Percentiles rank a stretch among this genome's conserved stretches.
Evolutionary conservation across 1,140 invertebrate species (phyloP).

Genomic region (Apis cerana): DNA sequence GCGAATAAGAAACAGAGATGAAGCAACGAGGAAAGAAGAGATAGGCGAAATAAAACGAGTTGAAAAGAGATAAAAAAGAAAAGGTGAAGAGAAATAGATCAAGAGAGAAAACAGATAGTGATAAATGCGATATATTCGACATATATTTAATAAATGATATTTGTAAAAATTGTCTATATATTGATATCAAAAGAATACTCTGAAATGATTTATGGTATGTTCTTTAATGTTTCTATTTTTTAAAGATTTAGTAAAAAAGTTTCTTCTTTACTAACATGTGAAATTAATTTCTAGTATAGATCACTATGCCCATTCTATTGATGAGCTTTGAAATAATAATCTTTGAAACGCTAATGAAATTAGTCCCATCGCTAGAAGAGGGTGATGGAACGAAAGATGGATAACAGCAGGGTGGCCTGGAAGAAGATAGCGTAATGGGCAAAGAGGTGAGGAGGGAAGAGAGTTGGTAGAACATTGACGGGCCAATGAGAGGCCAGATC

Average conservation of each 20-base stretch:
- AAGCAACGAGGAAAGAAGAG: constrained; percentile 14
- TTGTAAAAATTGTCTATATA: too few species aligned
- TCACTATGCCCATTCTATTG: background rate
- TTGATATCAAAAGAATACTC: too few species aligned
- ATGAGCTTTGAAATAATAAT: background rate
- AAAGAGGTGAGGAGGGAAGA: constrained; percentile 26
- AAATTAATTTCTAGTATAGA: too few species aligned
- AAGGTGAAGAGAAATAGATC: constrained; percentile 12
- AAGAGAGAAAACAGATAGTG: constrained; percentile 7
- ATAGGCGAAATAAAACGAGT: background rate
- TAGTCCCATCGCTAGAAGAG: constrained; percentile 46
- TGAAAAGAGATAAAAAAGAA: constrained; percentile 18
- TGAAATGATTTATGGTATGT: too few species aligned
- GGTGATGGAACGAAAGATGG: constrained; percentile 51
- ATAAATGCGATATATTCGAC: constrained; percentile 7
- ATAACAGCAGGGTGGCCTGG: constrained; percentile 8
- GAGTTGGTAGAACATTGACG: constrained; percentile 51
- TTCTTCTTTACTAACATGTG: too few species aligned
- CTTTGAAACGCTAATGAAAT: background rate
- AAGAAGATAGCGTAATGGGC: constrained; percentile 18
- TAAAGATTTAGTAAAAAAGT: background rate
- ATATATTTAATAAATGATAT: background rate
- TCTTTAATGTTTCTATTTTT: too few species aligned
- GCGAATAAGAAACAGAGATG: background rate
- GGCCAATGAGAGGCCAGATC: constrained; percentile 78